phyloP scores from a whole-genome alignment of 2,797 vertebrate species.

The Rhabdomys pumilio region DNA sequence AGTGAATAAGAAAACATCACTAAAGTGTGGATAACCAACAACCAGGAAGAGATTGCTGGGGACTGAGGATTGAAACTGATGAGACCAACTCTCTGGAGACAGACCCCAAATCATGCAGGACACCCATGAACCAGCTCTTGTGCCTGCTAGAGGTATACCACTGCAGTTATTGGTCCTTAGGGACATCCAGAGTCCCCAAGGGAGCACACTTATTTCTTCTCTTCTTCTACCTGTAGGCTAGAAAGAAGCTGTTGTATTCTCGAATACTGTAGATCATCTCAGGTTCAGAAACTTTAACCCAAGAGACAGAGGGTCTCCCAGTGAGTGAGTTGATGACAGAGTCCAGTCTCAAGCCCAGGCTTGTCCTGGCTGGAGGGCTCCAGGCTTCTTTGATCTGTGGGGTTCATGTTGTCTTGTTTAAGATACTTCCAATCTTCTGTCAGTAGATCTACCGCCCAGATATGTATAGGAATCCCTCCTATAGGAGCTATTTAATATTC shows the following conservation, averaged over 20 bases:
- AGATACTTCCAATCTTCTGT: background rate
- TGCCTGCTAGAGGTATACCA: background rate
- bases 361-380: background rate
- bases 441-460: background rate
- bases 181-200: background rate
- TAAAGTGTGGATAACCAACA: background rate
- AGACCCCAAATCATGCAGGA: background rate
- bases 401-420: background rate
- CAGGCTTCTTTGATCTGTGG: background rate
- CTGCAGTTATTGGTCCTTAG: background rate
- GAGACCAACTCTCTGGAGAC: background rate
- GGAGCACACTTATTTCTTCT: constrained; percentile 25
- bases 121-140: background rate
- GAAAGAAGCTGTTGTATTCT: background rate
- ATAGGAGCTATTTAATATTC: background rate
- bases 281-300: background rate
- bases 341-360: background rate
- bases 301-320: background rate
- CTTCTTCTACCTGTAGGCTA: background rate
- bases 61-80: background rate
- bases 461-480: background rate
- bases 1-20: background rate
- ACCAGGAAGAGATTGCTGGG: background rate
- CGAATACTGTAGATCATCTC: background rate
- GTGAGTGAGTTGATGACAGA: background rate